These are phyloP conservation scores for Episyrphus balteatus DNA, from an alignment of 1,140 invertebrate species.

Conservation along the genomic window DNA sequence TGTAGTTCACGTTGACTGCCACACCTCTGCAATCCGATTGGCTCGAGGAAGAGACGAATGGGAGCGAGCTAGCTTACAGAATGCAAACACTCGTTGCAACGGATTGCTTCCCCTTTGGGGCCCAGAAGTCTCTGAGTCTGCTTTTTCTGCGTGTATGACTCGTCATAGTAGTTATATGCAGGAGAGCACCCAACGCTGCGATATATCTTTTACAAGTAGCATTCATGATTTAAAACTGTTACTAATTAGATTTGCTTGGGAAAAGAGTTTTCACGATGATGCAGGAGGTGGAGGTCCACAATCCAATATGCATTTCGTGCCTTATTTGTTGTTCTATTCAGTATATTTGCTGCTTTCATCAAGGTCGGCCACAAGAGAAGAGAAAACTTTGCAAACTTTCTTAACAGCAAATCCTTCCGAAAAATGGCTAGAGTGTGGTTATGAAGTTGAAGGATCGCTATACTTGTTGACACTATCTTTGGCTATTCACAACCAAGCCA, in stretches of 20 bases:
- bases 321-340: slow-evolving; percentile 89
- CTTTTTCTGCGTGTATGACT: slow-evolving; percentile 87
- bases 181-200: slow-evolving; percentile 74
- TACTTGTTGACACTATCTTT: slow-evolving; percentile 76
- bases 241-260: slow-evolving; percentile 79
- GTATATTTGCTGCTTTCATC: slow-evolving; percentile 61
- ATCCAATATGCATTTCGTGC: slow-evolving; percentile 93
- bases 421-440: slow-evolving; percentile 66
- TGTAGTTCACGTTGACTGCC: slow-evolving; percentile 95
- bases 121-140: slow-evolving; percentile 86
- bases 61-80: slow-evolving; percentile 95
- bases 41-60: slow-evolving; percentile 80
- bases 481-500: slow-evolving; percentile 58
- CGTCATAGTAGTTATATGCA: slow-evolving; percentile 78
- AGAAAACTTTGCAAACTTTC: slow-evolving; percentile 57
- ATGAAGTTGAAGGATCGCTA: slow-evolving; percentile 79
- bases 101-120: slow-evolving; percentile 93
- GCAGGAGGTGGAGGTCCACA: slow-evolving; percentile 93
- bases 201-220: slow-evolving; percentile 78
- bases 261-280: slow-evolving; percentile 93
- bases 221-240: slow-evolving; percentile 91
- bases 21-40: slow-evolving; percentile 82
- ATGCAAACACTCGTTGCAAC: slow-evolving; percentile 95
- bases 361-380: slow-evolving; percentile 47
- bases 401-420: slow-evolving; percentile 47